Percentiles rank a stretch among this genome's conserved stretches.
Evolutionary conservation across 1,140 invertebrate genomes (phyloP).

Genomic region (Drosophila varians): DNA sequence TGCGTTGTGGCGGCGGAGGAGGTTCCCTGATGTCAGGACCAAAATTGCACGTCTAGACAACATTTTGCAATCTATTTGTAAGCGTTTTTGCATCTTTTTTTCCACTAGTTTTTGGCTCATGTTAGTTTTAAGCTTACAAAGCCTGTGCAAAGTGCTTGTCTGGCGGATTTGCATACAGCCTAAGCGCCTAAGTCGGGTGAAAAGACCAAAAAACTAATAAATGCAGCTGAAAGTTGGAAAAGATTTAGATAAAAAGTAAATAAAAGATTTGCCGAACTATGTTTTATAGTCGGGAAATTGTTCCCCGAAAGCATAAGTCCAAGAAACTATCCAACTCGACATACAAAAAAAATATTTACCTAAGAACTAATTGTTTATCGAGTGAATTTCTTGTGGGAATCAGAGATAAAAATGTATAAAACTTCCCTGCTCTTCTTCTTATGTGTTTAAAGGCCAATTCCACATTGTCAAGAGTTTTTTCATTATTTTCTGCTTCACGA

Average conservation of each 20-base stretch:
- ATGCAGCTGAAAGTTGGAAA: slow-evolving; percentile 1
- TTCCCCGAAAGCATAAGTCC: neutral
- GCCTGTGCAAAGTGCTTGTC: slow-evolving; percentile 41
- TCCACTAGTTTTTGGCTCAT: slow-evolving; percentile 16
- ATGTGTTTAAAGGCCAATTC: too few relatives aligned
- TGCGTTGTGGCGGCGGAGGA: slow-evolving; percentile 41
- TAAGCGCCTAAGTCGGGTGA: too few relatives aligned
- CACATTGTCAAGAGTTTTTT: neutral
- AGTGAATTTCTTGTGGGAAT: neutral
- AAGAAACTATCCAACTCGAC: too few relatives aligned
- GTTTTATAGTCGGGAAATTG: neutral
- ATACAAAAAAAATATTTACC: neutral
- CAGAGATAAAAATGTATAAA: neutral
- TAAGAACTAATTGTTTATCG: neutral
- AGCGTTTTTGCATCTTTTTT: slow-evolving; percentile 35
- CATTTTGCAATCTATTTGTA: slow-evolving; percentile 50
- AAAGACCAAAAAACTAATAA: slow-evolving; percentile 18
- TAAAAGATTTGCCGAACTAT: slow-evolving; percentile 7
- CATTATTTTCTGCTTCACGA: slow-evolving; percentile 26
- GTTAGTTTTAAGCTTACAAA: slow-evolving; percentile 40
- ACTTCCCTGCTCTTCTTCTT: neutral
- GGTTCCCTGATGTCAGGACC: slow-evolving; percentile 34
- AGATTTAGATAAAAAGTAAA: neutral
- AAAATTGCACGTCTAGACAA: slow-evolving; percentile 72
- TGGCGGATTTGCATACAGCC: slow-evolving; percentile 32